Base-by-base conservation (phyloP, 2,888 invertebrate species). In the Noctua pronuba region DNA sequence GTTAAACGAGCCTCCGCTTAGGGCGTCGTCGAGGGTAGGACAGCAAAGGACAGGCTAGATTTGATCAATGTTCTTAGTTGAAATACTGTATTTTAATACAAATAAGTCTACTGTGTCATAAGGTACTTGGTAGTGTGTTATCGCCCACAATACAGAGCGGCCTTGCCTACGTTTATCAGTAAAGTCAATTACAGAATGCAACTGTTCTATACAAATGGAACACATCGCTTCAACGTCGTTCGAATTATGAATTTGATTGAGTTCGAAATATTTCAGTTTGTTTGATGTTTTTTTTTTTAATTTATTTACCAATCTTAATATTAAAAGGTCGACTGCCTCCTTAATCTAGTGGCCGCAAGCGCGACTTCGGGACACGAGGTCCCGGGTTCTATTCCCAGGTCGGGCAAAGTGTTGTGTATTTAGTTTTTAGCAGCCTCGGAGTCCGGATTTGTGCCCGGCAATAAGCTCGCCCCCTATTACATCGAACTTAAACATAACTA, bases 111-210 rank as follows among this genome's bases (percentile, higher is more conserved):
- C 64, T 65, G 41, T 65, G 69, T 52, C 44, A 41, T 38, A 58
- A 77, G 28, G 82, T 65, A 77, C 31, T 52, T 77, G 72, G 73
- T 62, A 79, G 75, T 85, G 84, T 83, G 88, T 89, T 91, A 92
- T 91, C 91, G 88, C 82, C 73, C 82, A 87, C 80, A 84, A 83
- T 80, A 75, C 85, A 86, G 80, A 73, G 80, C 84, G 92, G 87
- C 92, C 92, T 92, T 90, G 92, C 86, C 72, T 84, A 78, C 79
- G 85, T 86, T 92, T 92, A 92, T 92, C 92, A 91, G 88, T 88
- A 84, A 89, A 91, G 88, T 89, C 90, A 91, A 90, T 91, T 90
- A 90, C 84, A 84, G 84, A 88, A 88, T 88, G 87, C 88, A 88
- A 86, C 84, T 80, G 82, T 84, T 83, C 71, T 77, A 73, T 71